Percentiles rank a stretch among this genome's conserved stretches.
These are phyloP conservation scores for Leptocoma aspasia DNA, from an alignment of 2,113 vertebrate genomes.

Conservation along the genomic window DNA sequence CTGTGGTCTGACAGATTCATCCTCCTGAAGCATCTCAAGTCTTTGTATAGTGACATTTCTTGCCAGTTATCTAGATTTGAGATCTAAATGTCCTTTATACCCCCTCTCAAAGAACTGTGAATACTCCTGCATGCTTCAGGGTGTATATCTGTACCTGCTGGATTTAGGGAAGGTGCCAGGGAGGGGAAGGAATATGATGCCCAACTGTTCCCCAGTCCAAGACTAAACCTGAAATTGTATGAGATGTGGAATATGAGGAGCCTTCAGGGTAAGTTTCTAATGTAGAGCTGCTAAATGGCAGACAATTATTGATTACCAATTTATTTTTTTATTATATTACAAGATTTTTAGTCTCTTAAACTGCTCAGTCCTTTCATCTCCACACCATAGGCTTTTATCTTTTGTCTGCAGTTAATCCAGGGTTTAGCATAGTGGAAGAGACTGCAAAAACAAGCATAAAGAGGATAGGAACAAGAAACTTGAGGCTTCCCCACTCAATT, in stretches of 20 bases:
- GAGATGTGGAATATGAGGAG: background rate
- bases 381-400: background rate
- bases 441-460: background rate
- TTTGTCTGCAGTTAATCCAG: background rate
- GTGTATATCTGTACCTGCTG: background rate
- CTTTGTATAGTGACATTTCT: background rate
- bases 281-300: background rate
- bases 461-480: background rate
- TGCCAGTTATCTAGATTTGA: background rate
- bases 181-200: background rate
- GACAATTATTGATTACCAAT: background rate
- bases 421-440: background rate
- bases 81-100: background rate
- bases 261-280: background rate
- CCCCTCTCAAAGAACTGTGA: background rate
- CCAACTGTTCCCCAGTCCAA: background rate
- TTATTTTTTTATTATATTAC: background rate
- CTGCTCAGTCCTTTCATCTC: background rate
- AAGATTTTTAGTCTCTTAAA: background rate
- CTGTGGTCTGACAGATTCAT: background rate
- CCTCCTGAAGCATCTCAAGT: background rate
- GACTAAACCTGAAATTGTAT: background rate
- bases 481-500: background rate
- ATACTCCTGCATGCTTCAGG: background rate
- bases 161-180: background rate